Evolutionary conservation across 2,113 vertebrate genomes (phyloP).

Genomic region (Tinamus guttatus): DNA sequence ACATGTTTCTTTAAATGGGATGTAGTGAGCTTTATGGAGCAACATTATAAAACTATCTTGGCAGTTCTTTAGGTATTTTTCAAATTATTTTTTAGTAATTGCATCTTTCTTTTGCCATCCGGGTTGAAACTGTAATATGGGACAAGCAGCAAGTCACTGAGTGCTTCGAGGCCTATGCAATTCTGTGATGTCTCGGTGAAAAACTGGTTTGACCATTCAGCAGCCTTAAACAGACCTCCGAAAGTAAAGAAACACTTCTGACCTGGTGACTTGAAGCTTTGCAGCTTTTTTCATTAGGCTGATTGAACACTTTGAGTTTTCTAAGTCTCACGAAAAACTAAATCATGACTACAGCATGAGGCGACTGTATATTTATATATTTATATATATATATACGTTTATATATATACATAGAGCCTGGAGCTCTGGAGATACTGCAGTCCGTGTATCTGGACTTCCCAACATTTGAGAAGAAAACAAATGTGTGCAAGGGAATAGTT

Average conservation of each 20-base stretch:
- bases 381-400: no score
- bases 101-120: neutral
- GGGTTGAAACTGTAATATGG: neutral
- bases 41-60: neutral
- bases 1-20: neutral
- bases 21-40: neutral
- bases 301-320: neutral
- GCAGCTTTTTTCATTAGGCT: neutral
- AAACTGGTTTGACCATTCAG: neutral
- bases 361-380: no score
- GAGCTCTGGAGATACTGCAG: neutral
- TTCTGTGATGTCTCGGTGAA: neutral
- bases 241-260: neutral
- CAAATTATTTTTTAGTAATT: neutral
- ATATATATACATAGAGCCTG: no score
- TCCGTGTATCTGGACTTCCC: neutral
- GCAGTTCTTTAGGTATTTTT: neutral
- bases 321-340: neutral
- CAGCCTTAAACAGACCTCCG: neutral
- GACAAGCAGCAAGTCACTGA: neutral
- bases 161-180: fast-evolving
- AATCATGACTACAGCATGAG: neutral
- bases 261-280: neutral
- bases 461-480: constrained; percentile 1
- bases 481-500: neutral